A percentile compares a stretch with the other conserved stretches of the same genome.
These are phyloP conservation scores for Sebastes glaucus DNA, from an alignment of 2,797 vertebrate species.

Conservation along the genomic window DNA sequence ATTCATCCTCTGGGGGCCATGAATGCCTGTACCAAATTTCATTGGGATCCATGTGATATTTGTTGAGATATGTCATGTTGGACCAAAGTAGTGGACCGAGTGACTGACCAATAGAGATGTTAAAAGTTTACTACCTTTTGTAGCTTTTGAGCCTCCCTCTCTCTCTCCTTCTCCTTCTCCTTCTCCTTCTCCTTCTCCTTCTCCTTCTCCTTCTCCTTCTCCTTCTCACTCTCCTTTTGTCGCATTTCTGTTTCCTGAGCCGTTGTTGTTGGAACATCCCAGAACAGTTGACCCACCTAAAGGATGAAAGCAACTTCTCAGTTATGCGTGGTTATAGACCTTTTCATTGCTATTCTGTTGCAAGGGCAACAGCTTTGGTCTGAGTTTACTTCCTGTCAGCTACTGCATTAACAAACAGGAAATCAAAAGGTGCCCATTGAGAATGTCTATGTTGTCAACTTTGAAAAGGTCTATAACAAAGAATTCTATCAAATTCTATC, in stretches of 20 bases:
- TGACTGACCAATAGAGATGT: background rate
- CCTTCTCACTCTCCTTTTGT: background rate
- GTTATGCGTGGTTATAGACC: too few relatives aligned
- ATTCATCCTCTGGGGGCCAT: too few relatives aligned
- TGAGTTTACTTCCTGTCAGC: background rate
- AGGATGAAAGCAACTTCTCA: background rate
- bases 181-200: background rate
- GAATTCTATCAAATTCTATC: background rate
- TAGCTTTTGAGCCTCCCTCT: constrained; percentile 3
- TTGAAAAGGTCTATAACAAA: background rate
- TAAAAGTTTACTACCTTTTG: constrained; percentile 24
- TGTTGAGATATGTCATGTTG: background rate
- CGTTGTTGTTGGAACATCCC: background rate
- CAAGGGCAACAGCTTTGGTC: background rate
- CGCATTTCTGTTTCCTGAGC: background rate
- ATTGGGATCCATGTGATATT: too few relatives aligned
- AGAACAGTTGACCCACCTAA: background rate
- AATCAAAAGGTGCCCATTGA: background rate
- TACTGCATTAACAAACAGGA: background rate
- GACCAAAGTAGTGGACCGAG: background rate
- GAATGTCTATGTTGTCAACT: background rate
- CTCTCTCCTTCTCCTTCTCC: background rate
- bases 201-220: background rate
- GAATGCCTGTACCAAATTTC: too few relatives aligned
- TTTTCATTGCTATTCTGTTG: too few relatives aligned